Evolutionary conservation across 2,797 vertebrate species (phyloP).

Genomic region (Heliangelus exortis): DNA sequence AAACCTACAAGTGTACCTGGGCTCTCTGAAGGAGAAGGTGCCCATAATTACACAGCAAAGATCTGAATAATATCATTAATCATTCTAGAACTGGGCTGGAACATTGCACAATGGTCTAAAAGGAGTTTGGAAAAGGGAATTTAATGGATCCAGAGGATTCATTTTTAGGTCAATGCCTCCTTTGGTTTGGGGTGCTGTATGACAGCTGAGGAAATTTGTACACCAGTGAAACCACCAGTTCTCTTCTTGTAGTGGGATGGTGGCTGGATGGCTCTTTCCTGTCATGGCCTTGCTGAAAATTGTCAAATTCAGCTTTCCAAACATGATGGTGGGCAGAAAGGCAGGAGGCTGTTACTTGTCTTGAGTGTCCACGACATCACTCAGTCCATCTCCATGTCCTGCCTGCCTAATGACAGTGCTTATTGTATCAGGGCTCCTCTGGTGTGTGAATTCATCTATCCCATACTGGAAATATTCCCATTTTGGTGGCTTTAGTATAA

Average conservation of each 20-base stretch:
- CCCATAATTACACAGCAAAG: background rate
- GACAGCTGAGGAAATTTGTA: background rate
- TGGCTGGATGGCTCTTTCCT: background rate
- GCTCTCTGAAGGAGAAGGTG: constrained; percentile 27
- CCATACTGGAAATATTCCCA: background rate
- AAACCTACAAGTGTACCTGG: constrained; percentile 10
- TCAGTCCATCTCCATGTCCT: background rate
- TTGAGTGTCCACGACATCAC: background rate
- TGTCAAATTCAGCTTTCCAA: background rate
- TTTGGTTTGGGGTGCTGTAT: background rate
- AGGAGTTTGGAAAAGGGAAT: background rate
- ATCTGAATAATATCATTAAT: constrained; percentile 15
- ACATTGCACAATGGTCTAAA: fast-evolving
- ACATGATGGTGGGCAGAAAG: background rate
- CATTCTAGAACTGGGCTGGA: background rate
- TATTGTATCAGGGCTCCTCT: background rate
- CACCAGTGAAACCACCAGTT: background rate
- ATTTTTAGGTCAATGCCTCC: background rate
- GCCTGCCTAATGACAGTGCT: background rate
- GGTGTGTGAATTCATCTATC: background rate
- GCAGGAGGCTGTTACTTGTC: background rate
- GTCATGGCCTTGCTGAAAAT: background rate
- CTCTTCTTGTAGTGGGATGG: background rate
- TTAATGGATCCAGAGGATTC: background rate
- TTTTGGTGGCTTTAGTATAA: background rate